These are phyloP conservation scores for Lagocephalus sceleratus DNA, from an alignment of 2,797 vertebrate species.

Conservation along the genomic window DNA sequence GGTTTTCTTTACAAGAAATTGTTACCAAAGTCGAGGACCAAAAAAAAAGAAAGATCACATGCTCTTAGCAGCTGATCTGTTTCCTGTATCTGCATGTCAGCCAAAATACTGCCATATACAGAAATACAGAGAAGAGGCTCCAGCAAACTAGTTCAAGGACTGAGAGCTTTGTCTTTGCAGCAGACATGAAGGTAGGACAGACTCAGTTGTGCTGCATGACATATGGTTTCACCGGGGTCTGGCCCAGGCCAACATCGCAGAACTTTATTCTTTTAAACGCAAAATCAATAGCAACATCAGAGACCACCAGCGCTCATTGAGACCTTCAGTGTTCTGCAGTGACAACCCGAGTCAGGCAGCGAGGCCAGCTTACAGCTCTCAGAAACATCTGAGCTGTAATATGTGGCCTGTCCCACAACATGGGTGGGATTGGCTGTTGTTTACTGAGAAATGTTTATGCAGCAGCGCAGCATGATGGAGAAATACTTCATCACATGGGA, in stretches of 20 bases:
- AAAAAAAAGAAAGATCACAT: slow-evolving; percentile 63
- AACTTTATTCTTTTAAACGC: background rate
- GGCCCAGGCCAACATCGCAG: background rate
- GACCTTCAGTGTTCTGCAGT: slow-evolving; percentile 15
- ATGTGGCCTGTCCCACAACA: slow-evolving; percentile 69
- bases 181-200: slow-evolving; percentile 29
- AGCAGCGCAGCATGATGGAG: slow-evolving; percentile 53
- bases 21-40: slow-evolving; percentile 68
- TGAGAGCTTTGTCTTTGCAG: slow-evolving; percentile 35
- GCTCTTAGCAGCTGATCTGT: slow-evolving; percentile 75
- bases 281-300: background rate
- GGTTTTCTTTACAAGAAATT: slow-evolving; percentile 78
- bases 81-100: slow-evolving; percentile 75
- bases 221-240: background rate
- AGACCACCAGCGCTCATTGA: background rate
- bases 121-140: slow-evolving; percentile 52
- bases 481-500: slow-evolving; percentile 64
- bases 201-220: slow-evolving; percentile 3
- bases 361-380: slow-evolving; percentile 37
- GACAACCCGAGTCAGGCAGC: slow-evolving; percentile 25
- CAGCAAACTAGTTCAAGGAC: slow-evolving; percentile 53
- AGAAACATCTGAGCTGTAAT: slow-evolving; percentile 48
- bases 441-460: slow-evolving; percentile 69
- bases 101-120: slow-evolving; percentile 73
- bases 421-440: slow-evolving; percentile 66